Evolutionary conservation across 2,797 vertebrate species (phyloP).

Genomic region (Aphelocoma californica): DNA sequence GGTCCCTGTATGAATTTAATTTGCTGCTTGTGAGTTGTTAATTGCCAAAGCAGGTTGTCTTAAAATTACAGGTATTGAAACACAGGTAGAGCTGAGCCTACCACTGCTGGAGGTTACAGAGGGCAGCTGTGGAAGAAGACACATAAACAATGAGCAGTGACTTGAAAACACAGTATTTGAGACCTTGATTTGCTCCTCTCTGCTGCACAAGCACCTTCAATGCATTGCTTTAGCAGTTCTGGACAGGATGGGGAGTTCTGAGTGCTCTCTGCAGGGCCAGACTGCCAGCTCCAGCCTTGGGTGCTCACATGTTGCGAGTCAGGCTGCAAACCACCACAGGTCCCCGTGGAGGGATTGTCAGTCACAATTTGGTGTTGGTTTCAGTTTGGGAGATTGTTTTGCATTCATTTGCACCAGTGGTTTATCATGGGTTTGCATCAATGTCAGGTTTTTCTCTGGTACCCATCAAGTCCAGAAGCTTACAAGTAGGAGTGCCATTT

Average conservation of each 20-base stretch:
- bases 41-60: background rate
- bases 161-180: background rate
- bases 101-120: background rate
- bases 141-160: background rate
- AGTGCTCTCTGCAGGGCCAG: background rate
- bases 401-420: background rate
- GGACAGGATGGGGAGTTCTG: background rate
- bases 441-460: background rate
- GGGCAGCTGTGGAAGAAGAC: background rate
- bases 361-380: background rate
- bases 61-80: background rate
- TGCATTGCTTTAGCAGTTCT: background rate
- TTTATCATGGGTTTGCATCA: background rate
- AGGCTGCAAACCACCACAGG: background rate
- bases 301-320: accelerated
- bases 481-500: background rate
- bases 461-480: background rate
- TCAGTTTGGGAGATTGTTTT: background rate
- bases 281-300: background rate
- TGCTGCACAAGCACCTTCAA: background rate
- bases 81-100: background rate
- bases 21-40: background rate
- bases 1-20: background rate
- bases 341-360: background rate
- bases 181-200: background rate